Evolutionary conservation across 2,797 vertebrate species (phyloP), one percentile per base, ranked within the genome.

Genomic region (Macrochelys suwanniensis): DNA sequence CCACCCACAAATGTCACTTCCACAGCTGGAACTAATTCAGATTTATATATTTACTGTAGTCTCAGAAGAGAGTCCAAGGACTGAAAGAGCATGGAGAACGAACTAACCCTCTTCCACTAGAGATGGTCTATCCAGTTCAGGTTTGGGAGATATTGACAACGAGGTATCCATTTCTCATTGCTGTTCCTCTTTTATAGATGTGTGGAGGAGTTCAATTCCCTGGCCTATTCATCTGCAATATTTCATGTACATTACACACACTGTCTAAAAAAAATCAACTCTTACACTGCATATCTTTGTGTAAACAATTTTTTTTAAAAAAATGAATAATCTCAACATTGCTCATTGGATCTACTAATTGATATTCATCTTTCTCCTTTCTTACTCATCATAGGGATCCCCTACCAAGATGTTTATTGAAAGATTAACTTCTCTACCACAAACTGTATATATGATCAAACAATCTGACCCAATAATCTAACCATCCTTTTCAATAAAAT

Each of bases 401-500:
- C 9, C 74, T 80, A 47, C 80, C 91, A 93, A 83, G 74, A 80
- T 7, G 51, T 68, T 57, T 68, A 17, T 65, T 51, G 37, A 31
- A 50, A 77, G 51, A 85, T 80, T 37, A 37, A 21, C 17, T 33
- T 33, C 77, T 90, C 89, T 92, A 53, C 85, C 93, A 77, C 77
- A 51, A 59, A 51, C 71, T 83, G 81, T 79, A 33, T 5, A 51
- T 21, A 33, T 1, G 42, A 80, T 59, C 77, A 94, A 86, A 95
- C 87, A 74, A 78, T 89, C 78, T 95, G 90, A 95, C 82, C 85
- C 53, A 82, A 57, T 95, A 92, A 77, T 15, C 80, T 91, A 89
- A 85, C 74, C 59, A 76, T 80, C 96, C 80, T 78, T 97, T 97
- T 85, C n/a, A 82, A 87, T 71, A 92, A 89, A 92, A 68, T 2